These are phyloP conservation scores for Callyntrura sp. DNA, from an alignment of 2,888 invertebrate genomes.

Conservation along the genomic window DNA sequence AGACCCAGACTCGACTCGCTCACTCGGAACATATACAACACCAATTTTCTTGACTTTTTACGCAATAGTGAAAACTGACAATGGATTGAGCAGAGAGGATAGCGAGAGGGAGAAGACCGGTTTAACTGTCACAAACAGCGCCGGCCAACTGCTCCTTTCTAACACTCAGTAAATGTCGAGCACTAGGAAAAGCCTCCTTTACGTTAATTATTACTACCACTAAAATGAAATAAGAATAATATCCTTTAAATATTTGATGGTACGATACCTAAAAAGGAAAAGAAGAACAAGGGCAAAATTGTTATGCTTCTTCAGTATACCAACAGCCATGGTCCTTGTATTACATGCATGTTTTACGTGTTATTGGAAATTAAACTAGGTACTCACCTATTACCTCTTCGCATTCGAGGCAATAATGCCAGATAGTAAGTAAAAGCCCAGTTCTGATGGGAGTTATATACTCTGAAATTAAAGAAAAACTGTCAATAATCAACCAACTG, in stretches of 20 bases:
- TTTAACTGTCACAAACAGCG: constrained; percentile 75
- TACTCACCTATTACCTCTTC: too few species aligned
- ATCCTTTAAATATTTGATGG: constrained; percentile 71
- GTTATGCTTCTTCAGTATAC: background rate
- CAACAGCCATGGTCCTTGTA: background rate
- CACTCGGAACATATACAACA: constrained; percentile 3
- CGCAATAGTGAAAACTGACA: constrained; percentile 56
- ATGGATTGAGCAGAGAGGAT: constrained; percentile 8
- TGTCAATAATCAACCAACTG: constrained; percentile 41
- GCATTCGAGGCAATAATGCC: too few species aligned
- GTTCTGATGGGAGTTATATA: background rate
- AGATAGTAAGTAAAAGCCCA: background rate
- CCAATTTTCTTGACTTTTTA: constrained; percentile 54
- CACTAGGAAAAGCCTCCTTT: constrained; percentile 44
- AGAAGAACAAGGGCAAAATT: background rate
- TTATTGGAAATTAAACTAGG: constrained; percentile 30
- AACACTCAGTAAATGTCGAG: constrained; percentile 44
- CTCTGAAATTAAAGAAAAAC: constrained; percentile 26
- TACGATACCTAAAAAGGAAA: background rate
- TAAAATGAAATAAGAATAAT: constrained; percentile 46
- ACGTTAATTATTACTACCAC: constrained; percentile 67
- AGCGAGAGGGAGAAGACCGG: constrained; percentile 57
- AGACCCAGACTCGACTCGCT: background rate
- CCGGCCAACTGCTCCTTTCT: constrained; percentile 74
- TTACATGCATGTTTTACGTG: constrained; percentile 22